Base-by-base conservation (phyloP, 2,113 vertebrate genomes). In the Marmota monax region DNA sequence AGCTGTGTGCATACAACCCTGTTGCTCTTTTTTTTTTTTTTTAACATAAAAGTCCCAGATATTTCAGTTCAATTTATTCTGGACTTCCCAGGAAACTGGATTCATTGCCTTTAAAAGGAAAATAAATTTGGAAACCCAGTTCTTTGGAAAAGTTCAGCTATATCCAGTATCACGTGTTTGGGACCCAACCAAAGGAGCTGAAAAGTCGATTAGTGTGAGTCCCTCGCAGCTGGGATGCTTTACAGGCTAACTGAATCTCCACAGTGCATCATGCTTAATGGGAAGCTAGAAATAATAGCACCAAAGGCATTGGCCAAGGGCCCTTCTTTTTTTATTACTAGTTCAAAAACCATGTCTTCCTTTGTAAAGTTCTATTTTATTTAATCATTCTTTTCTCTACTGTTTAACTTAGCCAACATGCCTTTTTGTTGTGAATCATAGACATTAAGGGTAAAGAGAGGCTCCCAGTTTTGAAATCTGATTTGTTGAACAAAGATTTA, bases 61-160 rank as follows among this genome's bases (percentile, higher is more conserved):
- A 83, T 65, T 91, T 82, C 51, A 48, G 29, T 74, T 53, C 16
- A 63, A 56, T 63, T 84, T 88, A 95, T 83, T 89, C 92, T 96
- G 76, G 56, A 91, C 53, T 89, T 96, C 42, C 79, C 74, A 48
- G 11, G 69, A 95, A 95, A 95, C 37, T 48, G 9, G 22, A 94
- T 89, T 96, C 79, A 85, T 74, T 85, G 67, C 29, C 73, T 96
- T 37, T 78, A 63, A 87, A 93, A 93, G 32, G 63, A 88, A 94
- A 88, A 80, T n/a, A 25, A 0, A 10, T 82, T 82, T 73, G 48
- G 23, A 69, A 88, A 94, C 48, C 18, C 39, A 29, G n/a, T 70
- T 32, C 42, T 96, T 86, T 53, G 90, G 84, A 82, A 92, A 83
- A 92, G 53, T 86, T 86, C 48, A 37, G 74, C 63, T 82, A 72